Conservation (phyloP, 1,140 invertebrate genomes). For the Protaetia brevitarsis region DNA sequence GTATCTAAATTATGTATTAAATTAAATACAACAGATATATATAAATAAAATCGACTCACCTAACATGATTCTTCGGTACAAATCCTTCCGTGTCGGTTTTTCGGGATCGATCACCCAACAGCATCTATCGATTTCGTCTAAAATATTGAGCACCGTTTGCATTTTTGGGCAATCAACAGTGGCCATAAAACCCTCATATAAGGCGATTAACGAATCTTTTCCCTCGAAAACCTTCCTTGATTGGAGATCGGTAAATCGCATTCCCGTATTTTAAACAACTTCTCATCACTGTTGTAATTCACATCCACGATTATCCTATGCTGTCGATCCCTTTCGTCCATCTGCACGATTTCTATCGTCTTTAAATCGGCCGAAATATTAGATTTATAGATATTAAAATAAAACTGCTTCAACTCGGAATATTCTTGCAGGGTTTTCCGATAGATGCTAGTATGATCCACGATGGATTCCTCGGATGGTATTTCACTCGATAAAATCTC, state of each 20-base stretch:
- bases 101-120: conserved; percentile 52
- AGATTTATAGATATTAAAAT: conserved; percentile 36
- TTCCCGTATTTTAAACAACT: conserved; percentile 32
- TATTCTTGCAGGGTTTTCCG: conserved; percentile 38
- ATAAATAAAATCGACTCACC: conserved; percentile 36
- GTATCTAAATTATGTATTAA: conserved; percentile 34
- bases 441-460: conserved; percentile 30
- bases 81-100: conserved; percentile 42
- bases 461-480: conserved; percentile 1
- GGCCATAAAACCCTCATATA: conserved; percentile 36
- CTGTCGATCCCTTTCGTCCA: conserved; percentile 35
- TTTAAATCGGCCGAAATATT: conserved; percentile 35
- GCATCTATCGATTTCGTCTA: conserved; percentile 49
- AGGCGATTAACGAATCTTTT: conserved; percentile 28
- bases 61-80: conserved; percentile 49
- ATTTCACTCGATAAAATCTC: neutral
- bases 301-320: conserved; percentile 33
- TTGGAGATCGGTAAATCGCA: conserved; percentile 37
- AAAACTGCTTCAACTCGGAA: conserved; percentile 38
- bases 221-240: conserved; percentile 22
- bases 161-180: conserved; percentile 32
- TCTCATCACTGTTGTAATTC: conserved; percentile 27
- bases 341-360: conserved; percentile 26
- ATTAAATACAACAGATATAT: neutral
- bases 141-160: conserved; percentile 50